phyloP scores from a whole-genome alignment of 2,888 invertebrate species.

The Diloba caeruleocephala region DNA sequence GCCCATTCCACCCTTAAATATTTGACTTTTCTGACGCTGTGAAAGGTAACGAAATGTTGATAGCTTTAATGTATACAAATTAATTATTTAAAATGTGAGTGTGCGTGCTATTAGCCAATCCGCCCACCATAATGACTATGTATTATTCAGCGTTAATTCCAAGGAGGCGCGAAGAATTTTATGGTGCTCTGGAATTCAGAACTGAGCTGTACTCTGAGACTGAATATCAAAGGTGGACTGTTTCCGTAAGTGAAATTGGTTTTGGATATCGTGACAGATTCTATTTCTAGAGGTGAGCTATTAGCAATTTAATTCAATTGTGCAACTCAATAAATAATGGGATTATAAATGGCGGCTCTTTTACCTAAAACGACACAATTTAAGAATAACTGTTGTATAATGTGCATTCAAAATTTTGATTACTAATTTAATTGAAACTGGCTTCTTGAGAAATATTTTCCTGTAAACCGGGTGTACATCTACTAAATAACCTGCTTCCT shows the following conservation, averaged over 20 bases:
- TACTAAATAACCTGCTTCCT: no score
- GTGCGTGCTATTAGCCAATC: conserved; percentile 56
- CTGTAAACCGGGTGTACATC: no score
- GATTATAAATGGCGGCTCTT: no score
- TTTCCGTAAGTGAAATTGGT: background rate
- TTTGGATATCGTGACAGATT: no score
- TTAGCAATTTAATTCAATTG: no score
- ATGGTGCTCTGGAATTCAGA: conserved; percentile 12
- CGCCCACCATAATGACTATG: conserved; percentile 50
- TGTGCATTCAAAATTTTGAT: no score
- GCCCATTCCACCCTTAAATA: no score
- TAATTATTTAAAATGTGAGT: conserved; percentile 52
- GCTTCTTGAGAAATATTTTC: no score
- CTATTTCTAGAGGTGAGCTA: background rate
- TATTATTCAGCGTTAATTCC: conserved; percentile 55
- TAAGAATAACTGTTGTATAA: no score
- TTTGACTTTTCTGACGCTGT: background rate
- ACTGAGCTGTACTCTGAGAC: background rate
- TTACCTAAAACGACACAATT: no score
- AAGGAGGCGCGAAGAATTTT: conserved; percentile 27
- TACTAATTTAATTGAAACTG: no score
- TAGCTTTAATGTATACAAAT: conserved; percentile 34
- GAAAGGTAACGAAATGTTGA: background rate
- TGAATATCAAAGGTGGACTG: background rate
- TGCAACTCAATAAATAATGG: no score